Base-by-base conservation (phyloP, 2,797 vertebrate genomes). In the Neoniphon sammara region DNA sequence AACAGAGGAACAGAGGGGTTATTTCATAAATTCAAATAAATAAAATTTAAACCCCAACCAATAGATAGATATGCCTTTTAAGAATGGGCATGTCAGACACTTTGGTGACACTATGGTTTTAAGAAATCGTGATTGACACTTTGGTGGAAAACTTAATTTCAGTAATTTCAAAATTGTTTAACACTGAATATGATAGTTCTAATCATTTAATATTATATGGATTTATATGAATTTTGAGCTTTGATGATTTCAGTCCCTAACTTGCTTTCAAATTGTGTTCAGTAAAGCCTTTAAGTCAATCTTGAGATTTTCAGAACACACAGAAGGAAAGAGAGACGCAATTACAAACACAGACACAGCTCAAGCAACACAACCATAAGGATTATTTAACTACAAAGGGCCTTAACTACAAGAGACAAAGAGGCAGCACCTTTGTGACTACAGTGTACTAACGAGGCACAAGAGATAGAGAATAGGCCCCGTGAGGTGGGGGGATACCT, bases 401-500 rank as follows among this genome's bases (percentile, higher is more conserved):
- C 88, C 69, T 78, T 73, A 81, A 84, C 93, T 92, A 93, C 94
- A 95, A 95, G 88, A 90, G 91, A 95, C 95, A 96, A 93, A 92
- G 91, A 93, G 88, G 91, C 91, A 92, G 91, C 92, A 94, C 88
- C 86, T 86, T 92, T 88, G 93, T 82, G 90, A 81, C 94, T 97
- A 80, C 64, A 95, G 91, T 91, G 94, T 93, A 95, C 96, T 96
- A 92, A 70, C 72, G 89, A 94, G 92, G 94, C 94, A 96, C 93
- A 96, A 96, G 90, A 97, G 93, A 95, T 85, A 96, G 93, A 96
- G 93, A 95, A 93, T 89, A 91, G 75, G 94, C 95, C 95, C 95
- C 95, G 94, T 94, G 91, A 92, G 93, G 89, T 94, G 85, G 83
- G 87, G 95, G 96, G 97, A 96, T 99, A 99, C 98, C 98, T 99